Conservation (phyloP, 2,888 invertebrate species). For the Argyresthia albistria region DNA sequence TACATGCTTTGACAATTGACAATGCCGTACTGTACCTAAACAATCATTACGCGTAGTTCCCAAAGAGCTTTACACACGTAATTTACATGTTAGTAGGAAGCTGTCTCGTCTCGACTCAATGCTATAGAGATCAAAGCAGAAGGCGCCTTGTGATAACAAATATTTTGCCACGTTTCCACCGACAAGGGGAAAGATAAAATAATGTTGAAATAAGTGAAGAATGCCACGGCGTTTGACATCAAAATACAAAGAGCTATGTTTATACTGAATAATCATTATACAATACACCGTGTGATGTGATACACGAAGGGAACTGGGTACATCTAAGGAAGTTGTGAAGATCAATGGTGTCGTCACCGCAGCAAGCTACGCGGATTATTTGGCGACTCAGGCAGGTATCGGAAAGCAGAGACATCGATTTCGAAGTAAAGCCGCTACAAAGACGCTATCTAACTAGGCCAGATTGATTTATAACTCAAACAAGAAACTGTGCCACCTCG, state of each 20-base stretch:
- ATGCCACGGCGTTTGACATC: constrained; percentile 37
- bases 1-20: not conserved
- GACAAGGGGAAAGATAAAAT: constrained; percentile 14
- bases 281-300: constrained; percentile 27
- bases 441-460: constrained; percentile 60
- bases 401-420: constrained; percentile 53
- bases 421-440: constrained; percentile 35
- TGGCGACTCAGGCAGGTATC: constrained; percentile 25
- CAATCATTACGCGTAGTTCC: not conserved
- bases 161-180: constrained; percentile 7
- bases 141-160: not conserved
- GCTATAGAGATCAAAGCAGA: not conserved
- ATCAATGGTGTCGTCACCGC: no score
- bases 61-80: not conserved
- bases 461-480: constrained; percentile 62
- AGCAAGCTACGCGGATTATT: no score
- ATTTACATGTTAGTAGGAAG: not conserved
- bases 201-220: constrained; percentile 30
- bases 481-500: constrained; percentile 65
- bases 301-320: no score
- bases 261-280: constrained; percentile 34
- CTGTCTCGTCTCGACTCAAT: not conserved
- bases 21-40: not conserved
- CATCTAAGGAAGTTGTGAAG: no score
- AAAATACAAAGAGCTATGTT: constrained; percentile 50